phyloP scores from a whole-genome alignment of 2,113 vertebrate species.

The Verasper variegatus region DNA sequence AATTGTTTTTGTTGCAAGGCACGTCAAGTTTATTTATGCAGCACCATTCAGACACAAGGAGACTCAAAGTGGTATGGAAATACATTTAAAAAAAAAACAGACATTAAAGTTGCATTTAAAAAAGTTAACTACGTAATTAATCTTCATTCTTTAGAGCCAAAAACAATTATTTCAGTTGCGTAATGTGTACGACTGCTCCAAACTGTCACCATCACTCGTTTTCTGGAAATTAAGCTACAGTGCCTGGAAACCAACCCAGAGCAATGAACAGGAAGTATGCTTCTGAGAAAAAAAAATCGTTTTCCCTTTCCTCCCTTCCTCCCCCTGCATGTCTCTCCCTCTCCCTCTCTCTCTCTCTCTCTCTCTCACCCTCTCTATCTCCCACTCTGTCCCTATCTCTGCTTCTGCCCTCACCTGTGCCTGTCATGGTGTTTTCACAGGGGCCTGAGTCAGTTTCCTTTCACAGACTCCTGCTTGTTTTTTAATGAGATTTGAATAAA shows the following conservation, averaged over 20 bases:
- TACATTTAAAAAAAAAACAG: neutral
- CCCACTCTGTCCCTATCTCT: conserved; percentile 1
- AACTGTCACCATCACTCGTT: conserved; percentile 14
- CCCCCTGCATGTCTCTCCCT: neutral
- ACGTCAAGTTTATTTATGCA: neutral
- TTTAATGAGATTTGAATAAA: neutral
- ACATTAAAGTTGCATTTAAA: neutral
- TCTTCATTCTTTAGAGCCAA: neutral
- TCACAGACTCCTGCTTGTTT: neutral
- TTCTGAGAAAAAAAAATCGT: conserved; percentile 44
- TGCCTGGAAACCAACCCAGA: conserved; percentile 49
- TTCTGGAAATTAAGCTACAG: conserved; percentile 70
- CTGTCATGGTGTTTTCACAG: conserved; percentile 22
- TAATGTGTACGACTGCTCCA: neutral
- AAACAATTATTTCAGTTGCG: neutral
- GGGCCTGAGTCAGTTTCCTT: conserved; percentile 8
- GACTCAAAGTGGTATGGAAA: neutral
- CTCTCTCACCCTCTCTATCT: conserved; percentile 24
- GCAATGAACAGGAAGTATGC: conserved; percentile 69
- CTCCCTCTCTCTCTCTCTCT: conserved; percentile 51
- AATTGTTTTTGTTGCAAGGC: conserved; percentile 8
- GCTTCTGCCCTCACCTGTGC: neutral
- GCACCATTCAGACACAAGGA: neutral
- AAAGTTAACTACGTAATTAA: neutral
- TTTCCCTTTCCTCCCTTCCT: conserved; percentile 64